These are phyloP conservation scores for Sebastolobus altivelis DNA, from an alignment of 2,797 vertebrate genomes.

Conservation along the genomic window DNA sequence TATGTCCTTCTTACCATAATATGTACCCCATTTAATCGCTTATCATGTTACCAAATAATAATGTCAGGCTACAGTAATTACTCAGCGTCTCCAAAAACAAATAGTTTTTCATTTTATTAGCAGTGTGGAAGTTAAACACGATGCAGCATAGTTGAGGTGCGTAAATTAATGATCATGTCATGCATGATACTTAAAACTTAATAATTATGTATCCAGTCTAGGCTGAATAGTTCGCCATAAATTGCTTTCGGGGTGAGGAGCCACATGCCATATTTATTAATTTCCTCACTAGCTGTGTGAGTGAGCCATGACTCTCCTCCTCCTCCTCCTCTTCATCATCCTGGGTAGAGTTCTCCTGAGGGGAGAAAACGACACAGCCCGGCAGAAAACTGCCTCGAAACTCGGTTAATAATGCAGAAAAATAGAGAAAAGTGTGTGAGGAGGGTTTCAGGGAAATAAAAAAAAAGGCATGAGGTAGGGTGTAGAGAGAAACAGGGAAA, in stretches of 20 bases:
- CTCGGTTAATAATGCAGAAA: not conserved
- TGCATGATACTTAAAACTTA: too few species aligned
- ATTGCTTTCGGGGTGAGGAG: not conserved
- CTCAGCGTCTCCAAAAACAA: not conserved
- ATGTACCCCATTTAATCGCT: not conserved
- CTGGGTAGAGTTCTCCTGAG: not conserved
- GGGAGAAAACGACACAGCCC: not conserved
- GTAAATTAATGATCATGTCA: slow-evolving; percentile 3
- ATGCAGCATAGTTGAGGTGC: too few species aligned
- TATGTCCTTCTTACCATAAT: not conserved
- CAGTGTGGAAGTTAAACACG: not conserved
- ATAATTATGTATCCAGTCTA: not conserved
- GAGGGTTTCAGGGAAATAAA: not conserved
- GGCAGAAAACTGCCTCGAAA: not conserved
- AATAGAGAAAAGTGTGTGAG: not conserved
- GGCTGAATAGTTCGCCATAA: not conserved
- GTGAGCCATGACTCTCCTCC: slow-evolving; percentile 1
- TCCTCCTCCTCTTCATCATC: not conserved
- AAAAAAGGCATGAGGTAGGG: not conserved
- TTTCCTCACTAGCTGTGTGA: slow-evolving; percentile 26
- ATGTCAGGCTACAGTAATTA: not conserved
- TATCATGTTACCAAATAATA: too few species aligned
- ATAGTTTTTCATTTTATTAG: not conserved
- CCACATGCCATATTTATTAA: not conserved
- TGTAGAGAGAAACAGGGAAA: not conserved